Evolutionary conservation across 2,888 invertebrate genomes (phyloP).

Genomic region (Rhimphoctona megacephalus): DNA sequence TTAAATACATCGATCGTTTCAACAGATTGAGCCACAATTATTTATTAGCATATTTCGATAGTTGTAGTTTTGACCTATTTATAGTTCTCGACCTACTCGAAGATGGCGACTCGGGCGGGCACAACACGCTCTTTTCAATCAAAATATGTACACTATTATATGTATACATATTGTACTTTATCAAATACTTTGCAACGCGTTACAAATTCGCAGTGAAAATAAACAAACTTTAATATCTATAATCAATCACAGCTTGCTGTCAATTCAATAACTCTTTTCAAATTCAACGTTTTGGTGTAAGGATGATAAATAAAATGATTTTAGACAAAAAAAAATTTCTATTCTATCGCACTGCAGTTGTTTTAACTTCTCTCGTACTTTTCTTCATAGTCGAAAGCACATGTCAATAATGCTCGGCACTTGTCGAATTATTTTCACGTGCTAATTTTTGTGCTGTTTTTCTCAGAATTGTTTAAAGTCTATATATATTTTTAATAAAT

Average conservation of each 20-base stretch:
- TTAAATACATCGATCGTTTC: background rate
- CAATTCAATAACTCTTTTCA: background rate
- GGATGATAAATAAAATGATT: background rate
- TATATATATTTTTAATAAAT: background rate
- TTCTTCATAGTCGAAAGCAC: background rate
- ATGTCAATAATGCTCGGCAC: constrained; percentile 4
- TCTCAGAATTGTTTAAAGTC: background rate
- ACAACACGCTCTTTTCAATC: constrained; percentile 30
- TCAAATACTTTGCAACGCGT: background rate
- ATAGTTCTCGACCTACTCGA: constrained; percentile 77
- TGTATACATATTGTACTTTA: background rate
- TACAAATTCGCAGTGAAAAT: constrained; percentile 2
- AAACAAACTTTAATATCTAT: constrained; percentile 12
- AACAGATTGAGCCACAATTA: constrained; percentile 29
- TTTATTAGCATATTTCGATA: constrained; percentile 39
- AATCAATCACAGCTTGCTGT: background rate
- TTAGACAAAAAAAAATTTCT: background rate
- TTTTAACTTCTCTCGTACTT: background rate
- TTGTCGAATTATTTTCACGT: constrained; percentile 14
- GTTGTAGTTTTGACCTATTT: constrained; percentile 78
- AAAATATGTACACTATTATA: constrained; percentile 12
- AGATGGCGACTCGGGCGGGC: constrained; percentile 63
- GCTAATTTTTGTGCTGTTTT: background rate
- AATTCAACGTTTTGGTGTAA: background rate
- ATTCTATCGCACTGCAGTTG: constrained; percentile 8